Percentiles rank a stretch among this genome's conserved stretches.
These are phyloP conservation scores for Pocillopora grandis DNA, from an alignment of 92 coral and sea anemone species.

Conservation along the genomic window DNA sequence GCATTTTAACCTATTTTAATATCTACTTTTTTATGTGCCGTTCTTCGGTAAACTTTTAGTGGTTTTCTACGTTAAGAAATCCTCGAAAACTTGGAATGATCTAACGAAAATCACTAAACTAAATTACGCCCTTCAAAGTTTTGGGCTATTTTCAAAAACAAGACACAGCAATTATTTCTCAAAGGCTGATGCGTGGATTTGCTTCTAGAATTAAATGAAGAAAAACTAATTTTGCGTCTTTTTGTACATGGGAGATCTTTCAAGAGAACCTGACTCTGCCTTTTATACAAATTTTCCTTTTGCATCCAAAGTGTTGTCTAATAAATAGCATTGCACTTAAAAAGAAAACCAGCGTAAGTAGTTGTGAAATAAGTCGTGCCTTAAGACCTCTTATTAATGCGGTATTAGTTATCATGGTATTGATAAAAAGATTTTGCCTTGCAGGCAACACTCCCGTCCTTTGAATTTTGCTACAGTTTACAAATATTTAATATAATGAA, in stretches of 20 bases:
- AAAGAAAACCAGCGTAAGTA: slow-evolving; percentile 26
- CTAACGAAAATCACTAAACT: no score
- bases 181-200: background rate
- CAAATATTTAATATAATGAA: background rate
- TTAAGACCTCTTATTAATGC: background rate
- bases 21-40: background rate
- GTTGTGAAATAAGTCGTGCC: background rate
- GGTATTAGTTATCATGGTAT: no score
- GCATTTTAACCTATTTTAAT: background rate
- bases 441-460: background rate
- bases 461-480: background rate
- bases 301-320: background rate
- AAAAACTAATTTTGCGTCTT: background rate
- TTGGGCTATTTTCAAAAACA: background rate
- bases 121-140: background rate
- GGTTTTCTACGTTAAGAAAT: background rate
- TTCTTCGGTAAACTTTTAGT: background rate
- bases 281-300: background rate
- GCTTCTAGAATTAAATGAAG: background rate
- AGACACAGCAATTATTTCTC: background rate
- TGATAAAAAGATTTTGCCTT: background rate
- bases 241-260: background rate
- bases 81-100: no score
- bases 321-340: slow-evolving; percentile 14
- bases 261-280: background rate